These are phyloP conservation scores for Patella caerulea DNA, from an alignment of 2,888 invertebrate genomes.

Conservation along the genomic window DNA sequence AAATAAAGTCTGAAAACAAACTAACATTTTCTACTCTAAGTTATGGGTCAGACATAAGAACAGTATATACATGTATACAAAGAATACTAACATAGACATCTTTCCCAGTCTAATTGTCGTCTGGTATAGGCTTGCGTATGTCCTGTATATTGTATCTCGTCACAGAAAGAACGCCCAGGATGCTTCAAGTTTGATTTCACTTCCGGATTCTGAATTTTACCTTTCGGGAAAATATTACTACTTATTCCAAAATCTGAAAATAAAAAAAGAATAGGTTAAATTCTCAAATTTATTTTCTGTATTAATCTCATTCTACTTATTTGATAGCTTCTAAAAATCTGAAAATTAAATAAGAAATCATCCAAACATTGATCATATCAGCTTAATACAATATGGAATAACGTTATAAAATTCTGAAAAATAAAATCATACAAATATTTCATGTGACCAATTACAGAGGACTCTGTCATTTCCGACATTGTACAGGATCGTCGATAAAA, in stretches of 20 bases:
- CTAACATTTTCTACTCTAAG: no score
- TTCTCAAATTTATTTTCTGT: background rate
- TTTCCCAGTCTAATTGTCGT: conserved; percentile 51
- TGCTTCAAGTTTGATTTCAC: conserved; percentile 66
- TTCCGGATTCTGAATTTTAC: conserved; percentile 67
- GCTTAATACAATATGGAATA: no score
- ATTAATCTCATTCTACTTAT: background rate
- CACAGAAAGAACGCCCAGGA: conserved; percentile 64
- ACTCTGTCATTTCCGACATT: no score
- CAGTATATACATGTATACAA: background rate
- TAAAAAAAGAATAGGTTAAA: background rate
- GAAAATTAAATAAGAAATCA: no score
- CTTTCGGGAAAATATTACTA: background rate
- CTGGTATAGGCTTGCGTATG: conserved; percentile 48
- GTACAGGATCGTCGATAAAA: no score
- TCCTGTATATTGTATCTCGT: conserved; percentile 60
- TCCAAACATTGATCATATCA: no score
- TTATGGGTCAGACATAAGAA: no score
- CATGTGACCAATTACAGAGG: no score
- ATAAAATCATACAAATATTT: no score
- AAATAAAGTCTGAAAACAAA: no score
- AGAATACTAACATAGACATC: conserved; percentile 50
- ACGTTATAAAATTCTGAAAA: no score
- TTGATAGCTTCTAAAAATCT: no score
- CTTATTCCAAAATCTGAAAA: background rate